Conservation (phyloP, 2,797 vertebrate genomes). For the Rousettus madagascariensis region DNA sequence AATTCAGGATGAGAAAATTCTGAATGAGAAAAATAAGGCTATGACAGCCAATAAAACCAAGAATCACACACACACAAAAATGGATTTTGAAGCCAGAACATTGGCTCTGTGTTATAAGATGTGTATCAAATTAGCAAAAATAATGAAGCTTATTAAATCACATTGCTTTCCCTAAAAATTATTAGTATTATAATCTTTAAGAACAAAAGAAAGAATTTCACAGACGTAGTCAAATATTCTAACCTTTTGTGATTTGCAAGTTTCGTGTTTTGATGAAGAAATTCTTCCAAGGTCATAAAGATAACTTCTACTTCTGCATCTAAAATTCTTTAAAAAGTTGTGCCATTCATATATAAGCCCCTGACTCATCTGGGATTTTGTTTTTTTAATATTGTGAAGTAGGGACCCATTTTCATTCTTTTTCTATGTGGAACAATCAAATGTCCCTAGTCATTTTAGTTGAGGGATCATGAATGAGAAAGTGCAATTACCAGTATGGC, state of each 20-base stretch:
- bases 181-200: neutral
- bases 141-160: conserved; percentile 6
- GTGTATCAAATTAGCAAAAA: conserved; percentile 27
- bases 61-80: neutral
- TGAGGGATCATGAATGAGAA: neutral
- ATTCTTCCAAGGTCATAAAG: neutral
- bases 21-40: neutral
- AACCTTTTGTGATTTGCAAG: neutral
- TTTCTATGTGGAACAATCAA: neutral
- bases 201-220: neutral
- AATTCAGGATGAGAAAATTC: conserved; percentile 19
- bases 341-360: neutral
- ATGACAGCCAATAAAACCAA: neutral
- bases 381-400: neutral
- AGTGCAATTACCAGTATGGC: neutral
- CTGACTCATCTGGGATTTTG: neutral
- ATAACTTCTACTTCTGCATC: neutral
- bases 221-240: neutral
- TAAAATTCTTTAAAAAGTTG: neutral
- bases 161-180: neutral
- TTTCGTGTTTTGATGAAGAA: conserved; percentile 21
- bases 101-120: neutral
- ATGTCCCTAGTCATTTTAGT: neutral
- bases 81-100: neutral
- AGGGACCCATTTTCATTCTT: neutral